Base-by-base conservation (phyloP, 2,113 vertebrate species). In the Galeopterus variegatus region DNA sequence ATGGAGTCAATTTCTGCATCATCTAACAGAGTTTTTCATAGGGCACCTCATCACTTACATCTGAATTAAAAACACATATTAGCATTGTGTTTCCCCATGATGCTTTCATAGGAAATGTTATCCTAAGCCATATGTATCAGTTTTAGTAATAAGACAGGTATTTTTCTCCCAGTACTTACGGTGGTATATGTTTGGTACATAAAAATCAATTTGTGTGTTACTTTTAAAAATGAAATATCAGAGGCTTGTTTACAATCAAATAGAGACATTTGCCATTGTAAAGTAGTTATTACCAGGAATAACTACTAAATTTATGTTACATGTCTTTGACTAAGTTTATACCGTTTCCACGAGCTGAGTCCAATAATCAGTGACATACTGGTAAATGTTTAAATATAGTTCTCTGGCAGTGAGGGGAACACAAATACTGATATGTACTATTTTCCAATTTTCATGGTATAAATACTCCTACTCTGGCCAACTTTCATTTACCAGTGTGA, bases 221-320 rank as follows among this genome's bases (percentile, higher is more conserved):
- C 72, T 92, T 91, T 92, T 82, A 82, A 77, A 88, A 8, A 21
- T 86, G 41, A 93, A 45, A 41, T n/a, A 33, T 67, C 60, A 93
- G 36, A 89, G 24, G 3, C 23, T 52, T 90, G 2, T 21, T 88
- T 83, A 48, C 6, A 69, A 60, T 33, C 93, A 79, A 91, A 79
- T 24, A 52, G 36, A 92, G n/a, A 67, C 11, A 24, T 26, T 97
- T 77, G 6, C 10, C 54, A 8, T 4, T 70, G 36, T 70, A 81
- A 84, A 76, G 3, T 33, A 58, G 9, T 28, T 65, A 21, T 72
- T 87, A 18, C 41, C 23, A 60, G 70, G 21, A 72, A 33, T 84
- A 83, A 62, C 15, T 83, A 15, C 56, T 56, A 45, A 60, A n/a
- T 67, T 87, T 9, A 60, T 36, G 3, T 33, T 69, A 60, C 73